Evolutionary conservation across 2,797 vertebrate species (phyloP), one percentile per base, ranked within the genome.

Genomic region (Diplodus puntazzo): DNA sequence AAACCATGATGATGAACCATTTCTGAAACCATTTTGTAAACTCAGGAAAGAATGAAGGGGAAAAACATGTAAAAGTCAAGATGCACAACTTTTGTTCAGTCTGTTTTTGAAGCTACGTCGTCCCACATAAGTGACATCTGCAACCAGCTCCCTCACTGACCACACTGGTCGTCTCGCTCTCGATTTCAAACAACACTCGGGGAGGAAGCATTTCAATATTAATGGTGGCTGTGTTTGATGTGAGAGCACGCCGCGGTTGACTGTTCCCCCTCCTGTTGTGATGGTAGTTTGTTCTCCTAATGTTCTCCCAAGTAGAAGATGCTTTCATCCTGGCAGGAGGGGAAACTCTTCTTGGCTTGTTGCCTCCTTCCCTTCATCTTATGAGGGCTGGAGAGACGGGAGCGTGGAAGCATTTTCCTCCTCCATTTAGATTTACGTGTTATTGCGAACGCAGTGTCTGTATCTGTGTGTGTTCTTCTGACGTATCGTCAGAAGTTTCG

Each of bases 291-390:
- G 92, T 95, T 93, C 94, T 90, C 91, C 91, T 96, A 94, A 96
- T 95, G 94, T 92, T 91, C 94, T 93, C 91, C 89, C 90, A 89
- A 91, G 93, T 94, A 92, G 94, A 88, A 85, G 85, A 85, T 66
- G 90, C 95, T 96, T 96, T 96, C 93, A 96, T 95, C 94, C 88
- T 92, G 86, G 94, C 92, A 73, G 94, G 94, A 92, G 94, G 92
- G 90, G 80, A 88, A 85, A 87, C 69, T 87, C 84, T 87, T 75
- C 84, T 86, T 71, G 52, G 82, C 87, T 83, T 79, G 83, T 83
- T 80, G 55, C 81, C 80, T 85, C 89, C 78, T 84, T 81, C 75
- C 74, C 79, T 83, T 85, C 75, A 78, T 89, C 90, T 89, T 88
- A 75, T 57, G 30, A 74, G 75, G 52, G 69, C 75, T 60, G 73